Base-by-base conservation (phyloP, 2,888 invertebrate species). In the Dryocosmus kuriphilus region DNA sequence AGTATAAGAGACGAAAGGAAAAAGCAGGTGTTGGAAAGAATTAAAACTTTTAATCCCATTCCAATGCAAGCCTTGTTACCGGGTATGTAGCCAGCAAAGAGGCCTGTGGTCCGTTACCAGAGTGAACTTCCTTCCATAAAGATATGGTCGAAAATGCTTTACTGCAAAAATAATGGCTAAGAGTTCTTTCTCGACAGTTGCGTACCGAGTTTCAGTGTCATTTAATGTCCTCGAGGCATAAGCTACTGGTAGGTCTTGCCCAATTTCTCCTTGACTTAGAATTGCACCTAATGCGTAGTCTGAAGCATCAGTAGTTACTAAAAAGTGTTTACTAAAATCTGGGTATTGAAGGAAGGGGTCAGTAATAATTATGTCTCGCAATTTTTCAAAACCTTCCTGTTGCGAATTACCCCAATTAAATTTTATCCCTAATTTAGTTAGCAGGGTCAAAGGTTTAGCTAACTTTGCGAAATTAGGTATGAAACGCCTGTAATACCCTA, bases 341-440 rank as follows among this genome's bases (percentile, higher is more conserved):
- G 89, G 89, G 60, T 89, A 91, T 78, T 88, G 84, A 24, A 92
- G 77, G 9, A 91, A 4, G 22, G 79, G 77, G 32, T 77, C 78
- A 11, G 55, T 71, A 9, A 16, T 76, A 9, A 77, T 57, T 55
- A 14, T 60, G n/a, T 57, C n/a, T 74, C 74, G 74, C n/a, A 79
- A 51, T 8, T 9, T 46, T 55, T 80, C 77, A 46, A 77, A 41
- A 41, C 4, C 41, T 41, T 5, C 6, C 79, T 3, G 9, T 55
- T 83, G 80, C 5, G 63, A 30, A 1, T 22, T 46, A 0, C 27
- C 75, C 86, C 86, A 84, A 51, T 80, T 16, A 80, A 84, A 86
- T 27, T 46, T 57, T 46, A 30, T 73, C 55, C 85, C 77, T 67
- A 83, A 80, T 62, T 82, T 82, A 38, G 85, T 61, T 4, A 85